Percentiles rank a stretch among this genome's conserved stretches.
Evolutionary conservation across 2,113 vertebrate species (phyloP).

Genomic region (Hippoglossus stenolepis): DNA sequence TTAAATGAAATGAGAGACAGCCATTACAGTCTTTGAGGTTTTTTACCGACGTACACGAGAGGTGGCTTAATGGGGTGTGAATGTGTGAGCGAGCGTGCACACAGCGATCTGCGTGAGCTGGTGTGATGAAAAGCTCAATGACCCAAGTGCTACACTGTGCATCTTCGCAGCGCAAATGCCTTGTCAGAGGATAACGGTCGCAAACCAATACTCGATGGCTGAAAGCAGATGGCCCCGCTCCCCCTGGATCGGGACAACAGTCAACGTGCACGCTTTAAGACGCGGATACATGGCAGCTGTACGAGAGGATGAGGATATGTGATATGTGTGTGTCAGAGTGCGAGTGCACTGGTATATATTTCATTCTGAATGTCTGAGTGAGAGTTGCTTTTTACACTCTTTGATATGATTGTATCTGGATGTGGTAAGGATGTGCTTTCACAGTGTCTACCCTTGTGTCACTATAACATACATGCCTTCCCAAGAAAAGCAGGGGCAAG

Average conservation of each 20-base stretch:
- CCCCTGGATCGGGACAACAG: conserved; percentile 42
- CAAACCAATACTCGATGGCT: conserved; percentile 22
- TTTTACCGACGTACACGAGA: conserved; percentile 54
- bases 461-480: conserved; percentile 10
- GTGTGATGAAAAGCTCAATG: conserved; percentile 55
- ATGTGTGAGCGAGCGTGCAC: conserved; percentile 49
- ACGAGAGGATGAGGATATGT: conserved; percentile 41
- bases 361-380: conserved; percentile 27
- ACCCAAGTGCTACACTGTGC: conserved; percentile 23
- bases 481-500: conserved; percentile 37
- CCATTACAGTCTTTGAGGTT: conserved; percentile 79
- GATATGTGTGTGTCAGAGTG: conserved; percentile 34
- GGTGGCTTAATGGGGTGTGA: conserved; percentile 65
- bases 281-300: conserved; percentile 52
- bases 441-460: conserved; percentile 2
- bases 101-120: conserved; percentile 11
- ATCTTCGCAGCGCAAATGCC: conserved; percentile 35
- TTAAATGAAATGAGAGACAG: conserved; percentile 83
- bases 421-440: background rate
- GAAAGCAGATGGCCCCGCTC: conserved; percentile 36
- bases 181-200: conserved; percentile 10
- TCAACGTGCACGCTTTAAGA: conserved; percentile 40
- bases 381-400: conserved; percentile 23
- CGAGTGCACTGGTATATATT: conserved; percentile 33
- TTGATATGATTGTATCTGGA: background rate